These are phyloP conservation scores for Shinisaurus crocodilurus DNA, from an alignment of 2,113 vertebrate species.

Conservation along the genomic window DNA sequence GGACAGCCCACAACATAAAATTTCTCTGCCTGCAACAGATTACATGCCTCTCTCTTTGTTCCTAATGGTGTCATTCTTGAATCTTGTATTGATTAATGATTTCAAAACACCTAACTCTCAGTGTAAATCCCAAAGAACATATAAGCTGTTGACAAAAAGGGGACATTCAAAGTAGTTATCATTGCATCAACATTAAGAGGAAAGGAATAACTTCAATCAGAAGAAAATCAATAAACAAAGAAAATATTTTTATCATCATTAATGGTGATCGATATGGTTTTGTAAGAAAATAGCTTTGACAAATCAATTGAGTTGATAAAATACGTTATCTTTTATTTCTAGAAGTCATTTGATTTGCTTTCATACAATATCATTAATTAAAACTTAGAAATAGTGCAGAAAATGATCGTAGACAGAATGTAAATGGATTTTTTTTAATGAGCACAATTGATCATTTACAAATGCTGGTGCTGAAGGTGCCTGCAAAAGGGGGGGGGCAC, in stretches of 20 bases:
- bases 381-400: background rate
- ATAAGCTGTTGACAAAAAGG: background rate
- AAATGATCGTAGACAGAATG: background rate
- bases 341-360: background rate
- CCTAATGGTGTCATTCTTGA: background rate
- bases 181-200: background rate
- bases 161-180: background rate
- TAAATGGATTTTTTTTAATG: background rate
- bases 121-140: background rate
- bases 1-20: background rate
- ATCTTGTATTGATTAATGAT: background rate
- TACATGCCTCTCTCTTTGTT: background rate
- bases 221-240: background rate
- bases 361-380: background rate
- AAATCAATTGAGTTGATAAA: background rate
- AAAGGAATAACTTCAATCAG: background rate
- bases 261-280: background rate
- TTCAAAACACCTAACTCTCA: background rate
- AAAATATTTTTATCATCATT: background rate
- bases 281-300: background rate
- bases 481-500: no score
- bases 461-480: no score
- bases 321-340: background rate
- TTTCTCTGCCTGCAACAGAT: background rate
- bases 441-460: background rate